Conservation (phyloP, 2,888 invertebrate genomes). For the Sarcophaga subvicina region DNA sequence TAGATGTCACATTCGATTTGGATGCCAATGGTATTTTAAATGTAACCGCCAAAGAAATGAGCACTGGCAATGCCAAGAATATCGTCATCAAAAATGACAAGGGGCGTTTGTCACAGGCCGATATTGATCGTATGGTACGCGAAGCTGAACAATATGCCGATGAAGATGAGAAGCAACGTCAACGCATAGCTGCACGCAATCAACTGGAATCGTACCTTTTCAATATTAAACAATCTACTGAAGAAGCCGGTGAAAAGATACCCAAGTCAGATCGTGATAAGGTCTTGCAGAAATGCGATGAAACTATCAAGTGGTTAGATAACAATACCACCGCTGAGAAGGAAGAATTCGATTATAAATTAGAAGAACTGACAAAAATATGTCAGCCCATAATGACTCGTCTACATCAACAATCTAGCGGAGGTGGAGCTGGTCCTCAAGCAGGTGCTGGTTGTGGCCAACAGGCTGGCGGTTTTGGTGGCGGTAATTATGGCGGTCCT, state of each 20-base stretch:
- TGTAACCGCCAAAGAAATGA: constrained; percentile 88
- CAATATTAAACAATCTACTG: constrained; percentile 87
- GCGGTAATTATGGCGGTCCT: constrained; percentile 82
- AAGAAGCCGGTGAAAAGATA: constrained; percentile 86
- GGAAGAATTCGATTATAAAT: constrained; percentile 86
- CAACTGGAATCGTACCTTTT: constrained; percentile 88
- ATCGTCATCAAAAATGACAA: constrained; percentile 92
- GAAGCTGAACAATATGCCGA: constrained; percentile 88
- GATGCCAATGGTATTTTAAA: constrained; percentile 97
- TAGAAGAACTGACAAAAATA: constrained; percentile 78
- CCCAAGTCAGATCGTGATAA: constrained; percentile 87
- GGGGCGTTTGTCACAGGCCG: constrained; percentile 89
- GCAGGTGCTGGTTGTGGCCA: constrained; percentile 78
- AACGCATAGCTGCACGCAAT: constrained; percentile 88
- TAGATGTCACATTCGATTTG: constrained; percentile 90
- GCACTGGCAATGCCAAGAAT: constrained; percentile 86
- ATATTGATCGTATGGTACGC: constrained; percentile 89
- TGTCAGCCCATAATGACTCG: constrained; percentile 83
- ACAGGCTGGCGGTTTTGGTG: constrained; percentile 85
- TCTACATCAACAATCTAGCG: constrained; percentile 82
- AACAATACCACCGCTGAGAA: constrained; percentile 89
- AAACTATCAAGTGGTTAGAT: constrained; percentile 89
- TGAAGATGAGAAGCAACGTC: constrained; percentile 87
- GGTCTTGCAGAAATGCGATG: constrained; percentile 85
- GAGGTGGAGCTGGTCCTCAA: constrained; percentile 74